phyloP scores from a whole-genome alignment of 2,797 vertebrate species.

The Serranus cabrilla region DNA sequence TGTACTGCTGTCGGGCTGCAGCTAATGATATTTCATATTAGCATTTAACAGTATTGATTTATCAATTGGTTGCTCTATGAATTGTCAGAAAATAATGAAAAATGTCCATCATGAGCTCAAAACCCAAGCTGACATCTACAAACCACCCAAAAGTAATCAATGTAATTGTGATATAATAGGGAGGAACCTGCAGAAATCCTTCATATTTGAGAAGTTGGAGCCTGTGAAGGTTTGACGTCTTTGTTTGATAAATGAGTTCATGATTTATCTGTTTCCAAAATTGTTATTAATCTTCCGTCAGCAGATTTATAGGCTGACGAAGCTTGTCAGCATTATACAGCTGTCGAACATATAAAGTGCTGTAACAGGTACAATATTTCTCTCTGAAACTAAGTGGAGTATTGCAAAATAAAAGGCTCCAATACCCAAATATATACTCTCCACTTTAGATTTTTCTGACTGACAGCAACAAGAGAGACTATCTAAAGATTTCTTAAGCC shows the following conservation, averaged over 20 bases:
- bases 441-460: not conserved
- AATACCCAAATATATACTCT: not conserved
- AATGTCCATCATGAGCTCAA: not conserved
- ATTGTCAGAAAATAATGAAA: not conserved
- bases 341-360: not conserved
- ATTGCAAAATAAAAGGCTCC: not conserved
- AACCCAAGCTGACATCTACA: not conserved
- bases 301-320: no score
- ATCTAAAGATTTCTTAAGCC: not conserved
- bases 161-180: not conserved
- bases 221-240: not conserved
- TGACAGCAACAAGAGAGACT: slow-evolving; percentile 7
- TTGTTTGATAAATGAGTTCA: not conserved
- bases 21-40: not conserved
- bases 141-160: not conserved
- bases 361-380: not conserved
- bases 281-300: not conserved
- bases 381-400: not conserved
- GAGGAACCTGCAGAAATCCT: not conserved
- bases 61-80: not conserved
- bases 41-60: not conserved
- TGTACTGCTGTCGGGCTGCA: not conserved
- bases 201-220: not conserved
- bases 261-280: not conserved
- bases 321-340: not conserved